Percentiles rank a stretch among this genome's conserved stretches.
These are phyloP conservation scores for Stegodyphus mimosarum DNA, from an alignment of 1,140 invertebrate species.

Conservation along the genomic window DNA sequence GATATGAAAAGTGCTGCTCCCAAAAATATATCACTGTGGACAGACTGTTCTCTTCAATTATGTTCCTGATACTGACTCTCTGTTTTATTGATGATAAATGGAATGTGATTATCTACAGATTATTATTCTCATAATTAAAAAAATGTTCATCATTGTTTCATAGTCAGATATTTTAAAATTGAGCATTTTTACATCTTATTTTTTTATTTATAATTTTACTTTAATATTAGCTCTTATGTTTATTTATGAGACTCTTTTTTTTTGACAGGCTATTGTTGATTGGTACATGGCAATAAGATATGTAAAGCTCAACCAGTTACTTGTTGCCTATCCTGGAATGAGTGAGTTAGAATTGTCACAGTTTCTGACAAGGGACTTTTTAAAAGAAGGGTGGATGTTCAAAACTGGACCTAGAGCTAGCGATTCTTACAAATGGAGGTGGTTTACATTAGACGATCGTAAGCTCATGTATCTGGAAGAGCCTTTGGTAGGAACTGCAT, in stretches of 20 bases:
- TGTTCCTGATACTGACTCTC: no score
- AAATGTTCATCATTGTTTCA: no score
- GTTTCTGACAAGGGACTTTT: constrained; percentile 82
- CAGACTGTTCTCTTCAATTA: no score
- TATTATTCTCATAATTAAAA: no score
- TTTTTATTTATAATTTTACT: no score
- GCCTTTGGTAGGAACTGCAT: constrained; percentile 73
- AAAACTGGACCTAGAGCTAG: constrained; percentile 83
- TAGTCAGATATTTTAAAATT: no score
- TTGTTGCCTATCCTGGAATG: constrained; percentile 84
- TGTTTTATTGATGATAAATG: no score
- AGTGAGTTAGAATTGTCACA: constrained; percentile 80
- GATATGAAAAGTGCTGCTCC: no score
- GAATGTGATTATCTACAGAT: no score
- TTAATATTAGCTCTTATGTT: no score
- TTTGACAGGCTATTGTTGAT: constrained; percentile 76
- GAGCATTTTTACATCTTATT: no score
- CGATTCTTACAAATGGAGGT: constrained; percentile 84
- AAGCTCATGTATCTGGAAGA: constrained; percentile 93
- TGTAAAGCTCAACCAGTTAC: constrained; percentile 82
- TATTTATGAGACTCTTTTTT: not conserved
- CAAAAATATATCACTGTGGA: no score
- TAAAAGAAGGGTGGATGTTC: constrained; percentile 86
- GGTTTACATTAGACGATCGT: constrained; percentile 89
- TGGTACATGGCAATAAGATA: constrained; percentile 91